Conservation (phyloP, 2,888 invertebrate species). For the Microctonus aethiopoides region DNA sequence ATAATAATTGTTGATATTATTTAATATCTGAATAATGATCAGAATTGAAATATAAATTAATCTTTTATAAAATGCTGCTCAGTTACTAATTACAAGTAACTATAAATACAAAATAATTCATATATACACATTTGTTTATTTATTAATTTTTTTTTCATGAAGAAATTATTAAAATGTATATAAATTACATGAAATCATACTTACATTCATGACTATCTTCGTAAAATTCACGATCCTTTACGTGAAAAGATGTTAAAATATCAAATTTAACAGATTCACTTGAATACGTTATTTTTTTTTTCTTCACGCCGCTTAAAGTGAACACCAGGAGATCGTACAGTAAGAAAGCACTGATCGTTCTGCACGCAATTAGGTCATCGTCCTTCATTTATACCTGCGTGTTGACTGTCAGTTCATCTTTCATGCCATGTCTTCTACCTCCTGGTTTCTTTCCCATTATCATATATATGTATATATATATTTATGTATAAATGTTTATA, state of each 20-base stretch:
- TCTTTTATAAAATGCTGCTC: no score
- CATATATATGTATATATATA: constrained; percentile 5
- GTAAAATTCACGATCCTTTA: neutral
- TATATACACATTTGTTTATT: no score
- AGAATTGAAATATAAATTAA: no score
- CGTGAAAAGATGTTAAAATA: neutral
- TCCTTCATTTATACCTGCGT: constrained; percentile 64
- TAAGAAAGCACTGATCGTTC: constrained; percentile 61
- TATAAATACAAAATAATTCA: no score
- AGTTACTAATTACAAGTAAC: no score
- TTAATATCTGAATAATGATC: no score
- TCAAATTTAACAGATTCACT: neutral
- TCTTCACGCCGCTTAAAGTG: neutral
- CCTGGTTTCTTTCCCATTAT: neutral
- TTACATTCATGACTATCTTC: constrained; percentile 5
- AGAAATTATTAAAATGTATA: neutral
- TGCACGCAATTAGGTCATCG: constrained; percentile 66
- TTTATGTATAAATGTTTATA: neutral
- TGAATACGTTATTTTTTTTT: neutral
- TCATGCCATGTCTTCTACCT: constrained; percentile 42
- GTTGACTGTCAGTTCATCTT: constrained; percentile 45
- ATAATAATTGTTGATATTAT: no score
- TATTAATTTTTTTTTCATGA: no score
- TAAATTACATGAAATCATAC: neutral
- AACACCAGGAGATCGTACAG: constrained; percentile 51